Percentiles rank a stretch among this genome's conserved stretches.
Evolutionary conservation across 2,797 vertebrate genomes (phyloP).

Genomic region (Antennarius maculatus): DNA sequence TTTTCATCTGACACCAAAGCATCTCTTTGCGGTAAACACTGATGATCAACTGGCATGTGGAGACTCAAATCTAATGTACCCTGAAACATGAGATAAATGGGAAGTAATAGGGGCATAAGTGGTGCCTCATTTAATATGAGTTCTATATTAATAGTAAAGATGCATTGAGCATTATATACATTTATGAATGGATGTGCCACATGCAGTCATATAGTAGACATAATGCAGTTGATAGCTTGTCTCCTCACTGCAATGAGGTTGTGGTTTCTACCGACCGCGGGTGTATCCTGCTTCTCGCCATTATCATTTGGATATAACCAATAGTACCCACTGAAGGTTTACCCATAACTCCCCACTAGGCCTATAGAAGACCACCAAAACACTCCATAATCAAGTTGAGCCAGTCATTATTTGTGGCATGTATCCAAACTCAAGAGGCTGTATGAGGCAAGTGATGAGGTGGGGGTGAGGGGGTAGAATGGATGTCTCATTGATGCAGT

Average conservation of each 20-base stretch:
- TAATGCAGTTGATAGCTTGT: not conserved
- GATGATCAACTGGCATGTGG: too few relatives aligned
- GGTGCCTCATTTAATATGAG: too few relatives aligned
- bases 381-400: slow-evolving; percentile 25
- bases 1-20: slow-evolving; percentile 3
- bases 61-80: too few relatives aligned
- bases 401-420: slow-evolving; percentile 60
- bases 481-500: slow-evolving; percentile 74
- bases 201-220: not conserved
- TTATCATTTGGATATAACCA: not conserved
- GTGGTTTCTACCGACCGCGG: too few relatives aligned
- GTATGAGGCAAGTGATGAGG: slow-evolving; percentile 28
- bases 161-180: not conserved
- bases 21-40: not conserved
- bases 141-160: not conserved
- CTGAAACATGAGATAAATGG: too few relatives aligned
- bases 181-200: not conserved
- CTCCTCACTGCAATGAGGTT: too few relatives aligned
- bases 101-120: too few relatives aligned
- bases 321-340: slow-evolving; percentile 7
- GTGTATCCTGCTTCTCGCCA: too few relatives aligned
- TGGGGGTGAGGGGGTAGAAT: slow-evolving; percentile 40
- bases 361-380: not conserved
- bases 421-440: slow-evolving; percentile 58
- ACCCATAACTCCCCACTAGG: slow-evolving; percentile 9